Evolutionary conservation across 1,140 invertebrate genomes (phyloP).

Genomic region (Trichoplusia ni): DNA sequence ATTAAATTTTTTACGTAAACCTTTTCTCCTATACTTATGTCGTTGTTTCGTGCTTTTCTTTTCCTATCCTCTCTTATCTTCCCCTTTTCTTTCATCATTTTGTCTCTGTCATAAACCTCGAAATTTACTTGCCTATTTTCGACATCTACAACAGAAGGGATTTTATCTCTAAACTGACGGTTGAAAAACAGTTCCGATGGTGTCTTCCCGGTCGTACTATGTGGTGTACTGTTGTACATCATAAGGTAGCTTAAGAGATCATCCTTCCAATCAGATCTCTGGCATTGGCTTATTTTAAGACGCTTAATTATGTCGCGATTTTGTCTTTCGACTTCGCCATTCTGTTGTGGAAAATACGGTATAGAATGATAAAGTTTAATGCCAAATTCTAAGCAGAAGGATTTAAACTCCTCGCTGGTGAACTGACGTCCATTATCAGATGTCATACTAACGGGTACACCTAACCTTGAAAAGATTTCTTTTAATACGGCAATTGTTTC

Average conservation of each 20-base stretch:
- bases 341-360: background rate
- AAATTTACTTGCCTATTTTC: background rate
- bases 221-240: background rate
- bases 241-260: background rate
- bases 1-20: constrained; percentile 37
- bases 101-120: constrained; percentile 36
- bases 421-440: constrained; percentile 3
- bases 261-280: background rate
- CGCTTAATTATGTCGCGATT: background rate
- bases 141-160: constrained; percentile 26
- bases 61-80: constrained; percentile 35
- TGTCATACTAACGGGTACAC: background rate
- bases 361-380: background rate
- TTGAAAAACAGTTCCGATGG: background rate
- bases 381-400: background rate
- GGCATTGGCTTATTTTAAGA: background rate
- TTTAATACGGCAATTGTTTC: constrained; percentile 6
- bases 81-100: constrained; percentile 29
- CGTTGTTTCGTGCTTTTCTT: constrained; percentile 31
- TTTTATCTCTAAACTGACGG: constrained; percentile 34
- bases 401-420: background rate
- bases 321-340: background rate
- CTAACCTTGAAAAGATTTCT: constrained; percentile 5
- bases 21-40: constrained; percentile 42
- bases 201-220: background rate